Conservation (phyloP, 2,888 invertebrate genomes). For the Nemapogon koenigi region DNA sequence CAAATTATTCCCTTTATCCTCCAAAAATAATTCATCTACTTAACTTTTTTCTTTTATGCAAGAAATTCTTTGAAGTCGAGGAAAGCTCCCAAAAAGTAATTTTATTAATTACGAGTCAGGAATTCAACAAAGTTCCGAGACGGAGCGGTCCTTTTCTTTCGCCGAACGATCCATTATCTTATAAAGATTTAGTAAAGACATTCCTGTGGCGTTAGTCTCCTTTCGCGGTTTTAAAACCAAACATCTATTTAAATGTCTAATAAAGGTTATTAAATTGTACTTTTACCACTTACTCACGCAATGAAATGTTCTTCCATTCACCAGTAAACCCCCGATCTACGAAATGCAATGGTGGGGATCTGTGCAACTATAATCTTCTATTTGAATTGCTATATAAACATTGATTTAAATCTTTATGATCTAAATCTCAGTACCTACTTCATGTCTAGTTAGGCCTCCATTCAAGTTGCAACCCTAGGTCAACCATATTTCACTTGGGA, state of each 20-base stretch:
- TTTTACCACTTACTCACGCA: not conserved
- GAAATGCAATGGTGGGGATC: not conserved
- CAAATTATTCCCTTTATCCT: constrained; percentile 58
- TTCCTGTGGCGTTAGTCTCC: constrained; percentile 49
- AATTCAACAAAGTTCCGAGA: constrained; percentile 61
- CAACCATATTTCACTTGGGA: too few species aligned
- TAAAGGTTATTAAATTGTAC: not conserved
- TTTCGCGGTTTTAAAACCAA: too few species aligned
- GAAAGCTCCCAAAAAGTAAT: constrained; percentile 65
- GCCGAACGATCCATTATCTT: constrained; percentile 61
- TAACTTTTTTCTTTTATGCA: constrained; percentile 62
- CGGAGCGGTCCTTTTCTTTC: constrained; percentile 58
- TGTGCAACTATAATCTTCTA: too few species aligned
- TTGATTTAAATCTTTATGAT: too few species aligned
- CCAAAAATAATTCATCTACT: constrained; percentile 63
- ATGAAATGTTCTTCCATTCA: not conserved
- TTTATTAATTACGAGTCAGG: constrained; percentile 66
- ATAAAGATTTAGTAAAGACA: constrained; percentile 63
- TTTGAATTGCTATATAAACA: not conserved
- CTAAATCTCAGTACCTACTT: too few species aligned
- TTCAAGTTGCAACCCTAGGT: too few species aligned
- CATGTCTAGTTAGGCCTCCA: too few species aligned
- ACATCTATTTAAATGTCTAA: not conserved
- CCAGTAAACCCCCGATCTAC: not conserved
- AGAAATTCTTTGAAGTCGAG: constrained; percentile 62